Evolutionary conservation across 2,113 vertebrate genomes (phyloP).

Genomic region (Mobula birostris): DNA sequence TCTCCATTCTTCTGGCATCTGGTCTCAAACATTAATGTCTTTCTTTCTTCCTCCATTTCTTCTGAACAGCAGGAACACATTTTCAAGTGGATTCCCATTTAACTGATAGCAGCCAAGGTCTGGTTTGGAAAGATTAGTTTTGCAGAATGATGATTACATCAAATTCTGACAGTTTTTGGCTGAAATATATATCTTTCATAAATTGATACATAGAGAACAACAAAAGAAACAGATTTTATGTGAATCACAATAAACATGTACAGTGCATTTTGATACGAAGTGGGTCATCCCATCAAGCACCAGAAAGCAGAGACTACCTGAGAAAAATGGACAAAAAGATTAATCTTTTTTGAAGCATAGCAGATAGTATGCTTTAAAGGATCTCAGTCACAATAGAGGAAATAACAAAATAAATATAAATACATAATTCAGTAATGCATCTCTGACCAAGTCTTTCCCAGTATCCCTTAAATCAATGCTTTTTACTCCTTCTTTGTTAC

Average conservation of each 20-base stretch:
- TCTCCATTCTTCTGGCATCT: background rate
- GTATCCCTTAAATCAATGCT: background rate
- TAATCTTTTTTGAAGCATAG: background rate
- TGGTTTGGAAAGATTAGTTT: constrained; percentile 15
- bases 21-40: background rate
- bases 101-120: background rate
- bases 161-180: background rate
- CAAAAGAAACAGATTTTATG: background rate
- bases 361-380: background rate
- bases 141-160: constrained; percentile 7
- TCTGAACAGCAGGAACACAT: background rate
- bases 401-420: background rate
- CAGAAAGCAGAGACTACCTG: background rate
- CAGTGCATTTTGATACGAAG: background rate
- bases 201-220: background rate
- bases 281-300: background rate
- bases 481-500: background rate
- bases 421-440: background rate
- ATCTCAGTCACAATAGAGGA: background rate
- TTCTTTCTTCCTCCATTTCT: background rate
- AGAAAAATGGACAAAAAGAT: background rate
- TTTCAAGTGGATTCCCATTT: background rate
- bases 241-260: background rate
- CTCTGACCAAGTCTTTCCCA: background rate
- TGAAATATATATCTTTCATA: background rate